Base-by-base conservation (phyloP, 2,113 vertebrate genomes). In the Orycteropus afer region DNA sequence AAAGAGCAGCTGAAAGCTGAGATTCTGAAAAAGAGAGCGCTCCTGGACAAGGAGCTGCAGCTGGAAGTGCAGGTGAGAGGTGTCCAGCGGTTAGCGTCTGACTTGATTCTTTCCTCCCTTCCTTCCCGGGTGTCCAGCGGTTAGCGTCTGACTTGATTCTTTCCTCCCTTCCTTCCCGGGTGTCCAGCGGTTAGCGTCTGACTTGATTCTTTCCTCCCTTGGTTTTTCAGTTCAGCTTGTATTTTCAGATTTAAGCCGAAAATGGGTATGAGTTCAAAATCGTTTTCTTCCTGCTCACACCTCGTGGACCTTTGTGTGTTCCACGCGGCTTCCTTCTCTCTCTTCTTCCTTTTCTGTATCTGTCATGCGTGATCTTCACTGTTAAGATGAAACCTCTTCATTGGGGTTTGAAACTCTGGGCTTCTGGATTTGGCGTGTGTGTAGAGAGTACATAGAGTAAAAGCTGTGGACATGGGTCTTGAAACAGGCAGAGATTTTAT, bases 1-100 rank as follows among this genome's bases (percentile, higher is more conserved):
- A 99, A 99, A 89, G 99, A 99, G 61, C 99, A 99, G 83, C 99
- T 99, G 86, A 99, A 99, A 98, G 99, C 99, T 0, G 99, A 99
- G 97, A 99, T 99, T 96, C 93, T 99, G 92, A 99, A 99, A 98
- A 99, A 99, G 98, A 98, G 99, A 96, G 99, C 99, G 0, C 99
- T 99, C 92, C 98, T 99, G 84, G 99, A 99, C 98, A 99, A 99
- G 97, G 99, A 99, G 37, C 98, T 99, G 53, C 99, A 99, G 97
- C 98, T 99, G 32, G 99, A 99, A 98, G 99, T 99, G 25, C 99
- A 99, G 99, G 99, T 99, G 57, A 97, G 98, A 86, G 22, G 0
- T 22, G 61, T 15, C 25, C 73, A 57, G 1, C 49, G 6, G 27
- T 27, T 37, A 29, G 9, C n/a, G 15, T 74, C 8, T 22, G 4